phyloP scores from a whole-genome alignment of 2,888 invertebrate genomes.

The Leucozona laternaria region DNA sequence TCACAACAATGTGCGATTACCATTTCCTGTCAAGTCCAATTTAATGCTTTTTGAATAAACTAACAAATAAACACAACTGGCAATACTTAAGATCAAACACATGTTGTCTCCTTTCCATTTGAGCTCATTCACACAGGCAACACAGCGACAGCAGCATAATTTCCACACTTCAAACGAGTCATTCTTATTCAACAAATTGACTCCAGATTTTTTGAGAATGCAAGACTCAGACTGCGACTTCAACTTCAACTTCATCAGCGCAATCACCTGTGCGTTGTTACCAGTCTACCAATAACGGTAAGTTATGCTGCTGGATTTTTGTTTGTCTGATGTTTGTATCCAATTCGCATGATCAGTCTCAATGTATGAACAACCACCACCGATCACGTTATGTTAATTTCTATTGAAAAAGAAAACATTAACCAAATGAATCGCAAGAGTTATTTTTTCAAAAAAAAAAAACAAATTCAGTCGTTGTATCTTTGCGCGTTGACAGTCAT shows the following conservation, averaged over 20 bases:
- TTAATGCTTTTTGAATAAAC: conserved; percentile 32
- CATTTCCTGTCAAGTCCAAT: conserved; percentile 29
- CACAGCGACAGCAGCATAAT: conserved; percentile 21
- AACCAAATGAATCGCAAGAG: conserved; percentile 34
- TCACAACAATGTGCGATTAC: conserved; percentile 18
- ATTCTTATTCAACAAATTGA: conserved; percentile 45
- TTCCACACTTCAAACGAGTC: conserved; percentile 24
- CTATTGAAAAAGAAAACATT: conserved; percentile 37
- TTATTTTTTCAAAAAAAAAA: conserved; percentile 18
- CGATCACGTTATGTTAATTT: conserved; percentile 75
- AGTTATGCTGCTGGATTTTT: conserved; percentile 54
- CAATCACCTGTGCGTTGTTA: conserved; percentile 67
- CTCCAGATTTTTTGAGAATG: conserved; percentile 34
- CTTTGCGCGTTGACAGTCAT: conserved; percentile 73
- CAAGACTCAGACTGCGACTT: too few species aligned
- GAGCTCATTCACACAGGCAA: conserved; percentile 18
- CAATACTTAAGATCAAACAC: conserved; percentile 44
- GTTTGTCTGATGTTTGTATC: conserved; percentile 49
- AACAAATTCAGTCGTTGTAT: conserved; percentile 57
- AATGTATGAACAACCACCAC: conserved; percentile 42
- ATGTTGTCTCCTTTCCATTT: conserved; percentile 15
- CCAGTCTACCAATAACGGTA: conserved; percentile 64
- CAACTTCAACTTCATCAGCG: conserved; percentile 43
- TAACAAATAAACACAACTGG: conserved; percentile 47
- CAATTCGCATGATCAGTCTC: conserved; percentile 69